Base-by-base conservation (phyloP, 2,888 invertebrate species). In the Tortrix viridana region DNA sequence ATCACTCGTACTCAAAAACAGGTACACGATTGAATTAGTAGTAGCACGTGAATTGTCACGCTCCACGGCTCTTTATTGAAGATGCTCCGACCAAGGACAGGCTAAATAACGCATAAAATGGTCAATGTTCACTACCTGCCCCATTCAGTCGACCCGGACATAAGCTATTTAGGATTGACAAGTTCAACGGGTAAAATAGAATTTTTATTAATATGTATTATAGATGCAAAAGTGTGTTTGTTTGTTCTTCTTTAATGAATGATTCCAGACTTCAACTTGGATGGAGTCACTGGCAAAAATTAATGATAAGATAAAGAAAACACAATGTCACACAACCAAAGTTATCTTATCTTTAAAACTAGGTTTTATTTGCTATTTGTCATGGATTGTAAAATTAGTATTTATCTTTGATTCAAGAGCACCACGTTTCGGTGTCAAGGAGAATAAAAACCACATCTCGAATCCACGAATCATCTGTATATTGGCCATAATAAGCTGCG, bases 71-170 rank as follows among this genome's bases (percentile, higher is more conserved):
- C 72, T 77, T 77, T 74, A 83, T 77, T 81, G 74, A 85, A 86
- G 85, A 86, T 79, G 81, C 71, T 79, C 71, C 67, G 67, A 55
- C 74, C 85, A 85, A 85, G 84, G 86, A 79, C 85, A 74, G 60
- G 64, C 66, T 57, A 70, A 71, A 77, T 77, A 75, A 80, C 74
- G 71, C 69, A 77, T 72, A 76, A 80, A 79, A 77, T 77, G 74
- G 72, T 63, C 66, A 57, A 69, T 61, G 66, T 49, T 66, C 69
- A 72, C 65, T 71, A 75, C 73, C 72, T 71, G 73, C 66, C 74
- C 73, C 72, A 78, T 73, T 74, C 68, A 48, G 54, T 46, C 26
- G 47, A 73, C 71, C 72, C 74, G 76, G 71, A 71, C 72, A 74
- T 73, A 67, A 68, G 26, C 56, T 14, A 62, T 52, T 53, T 53